Evolutionary conservation across 2,113 vertebrate species (phyloP).

Genomic region (Machaerirhynchus nigripectus): DNA sequence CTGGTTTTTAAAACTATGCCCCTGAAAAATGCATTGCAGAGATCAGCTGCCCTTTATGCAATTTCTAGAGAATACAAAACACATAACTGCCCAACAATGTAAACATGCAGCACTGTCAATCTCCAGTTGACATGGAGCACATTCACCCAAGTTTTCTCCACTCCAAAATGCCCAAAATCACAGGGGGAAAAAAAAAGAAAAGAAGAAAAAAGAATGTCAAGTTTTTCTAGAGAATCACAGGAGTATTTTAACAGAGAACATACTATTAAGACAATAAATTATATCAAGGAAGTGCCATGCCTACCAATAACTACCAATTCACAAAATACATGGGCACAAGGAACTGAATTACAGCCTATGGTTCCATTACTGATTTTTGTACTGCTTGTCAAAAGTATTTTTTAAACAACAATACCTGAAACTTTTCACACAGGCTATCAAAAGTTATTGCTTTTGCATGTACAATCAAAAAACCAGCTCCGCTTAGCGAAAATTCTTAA

Average conservation of each 20-base stretch:
- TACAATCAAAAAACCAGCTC: background rate
- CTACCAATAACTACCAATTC: background rate
- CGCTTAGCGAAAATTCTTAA: background rate
- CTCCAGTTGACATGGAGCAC: background rate
- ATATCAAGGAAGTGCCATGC: background rate
- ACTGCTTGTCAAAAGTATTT: background rate
- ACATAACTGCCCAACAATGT: background rate
- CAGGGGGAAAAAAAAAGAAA: accelerated
- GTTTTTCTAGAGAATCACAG: background rate
- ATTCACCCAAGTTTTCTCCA: background rate
- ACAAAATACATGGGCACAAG: background rate
- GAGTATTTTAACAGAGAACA: background rate
- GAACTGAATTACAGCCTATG: background rate
- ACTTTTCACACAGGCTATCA: background rate
- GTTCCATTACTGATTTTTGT: background rate
- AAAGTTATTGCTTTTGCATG: background rate
- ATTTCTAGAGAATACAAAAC: background rate
- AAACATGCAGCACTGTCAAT: background rate
- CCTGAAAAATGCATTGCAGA: background rate
- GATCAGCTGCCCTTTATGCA: background rate
- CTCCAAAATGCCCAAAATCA: background rate
- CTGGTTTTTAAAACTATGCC: background rate
- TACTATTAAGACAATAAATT: background rate
- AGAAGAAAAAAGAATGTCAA: background rate
- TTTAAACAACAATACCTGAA: background rate